Percentiles rank a stretch among this genome's conserved stretches.
Evolutionary conservation across 1,140 invertebrate species (phyloP).

Genomic region (Lycorma delicatula): DNA sequence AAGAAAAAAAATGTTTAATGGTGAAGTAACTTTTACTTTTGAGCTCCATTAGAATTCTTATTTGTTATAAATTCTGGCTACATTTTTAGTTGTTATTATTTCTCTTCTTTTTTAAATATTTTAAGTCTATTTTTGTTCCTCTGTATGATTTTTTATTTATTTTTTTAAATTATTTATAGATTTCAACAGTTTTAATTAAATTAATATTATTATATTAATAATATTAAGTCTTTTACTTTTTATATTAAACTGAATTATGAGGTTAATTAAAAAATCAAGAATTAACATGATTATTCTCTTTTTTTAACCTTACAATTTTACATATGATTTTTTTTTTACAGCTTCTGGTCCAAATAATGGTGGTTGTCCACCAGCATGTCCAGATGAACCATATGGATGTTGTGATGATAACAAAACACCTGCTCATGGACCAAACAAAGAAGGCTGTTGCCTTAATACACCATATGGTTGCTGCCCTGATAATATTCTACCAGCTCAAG

Average conservation of each 20-base stretch:
- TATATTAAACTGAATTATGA: background rate
- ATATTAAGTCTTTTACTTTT: background rate
- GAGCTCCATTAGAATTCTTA: no score
- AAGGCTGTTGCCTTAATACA: constrained; percentile 72
- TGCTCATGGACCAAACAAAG: constrained; percentile 70
- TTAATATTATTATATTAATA: no score
- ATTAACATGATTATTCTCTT: background rate
- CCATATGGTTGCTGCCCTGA: constrained; percentile 82
- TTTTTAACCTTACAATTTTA: background rate
- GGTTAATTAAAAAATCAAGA: no score
- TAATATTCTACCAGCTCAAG: constrained; percentile 71
- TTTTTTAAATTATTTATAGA: no score
- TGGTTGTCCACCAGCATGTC: constrained; percentile 65
- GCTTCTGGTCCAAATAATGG: constrained; percentile 57
- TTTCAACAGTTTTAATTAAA: no score
- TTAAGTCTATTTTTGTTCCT: no score
- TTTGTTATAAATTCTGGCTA: no score
- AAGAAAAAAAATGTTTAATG: no score
- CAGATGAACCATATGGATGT: constrained; percentile 70
- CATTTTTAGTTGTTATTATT: no score
- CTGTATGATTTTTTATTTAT: no score
- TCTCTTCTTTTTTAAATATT: no score
- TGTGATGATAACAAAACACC: constrained; percentile 77
- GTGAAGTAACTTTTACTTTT: no score
- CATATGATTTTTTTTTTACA: constrained; percentile 21